Evolutionary conservation across 2,888 invertebrate genomes (phyloP).

Genomic region (Cheilosia pagana): DNA sequence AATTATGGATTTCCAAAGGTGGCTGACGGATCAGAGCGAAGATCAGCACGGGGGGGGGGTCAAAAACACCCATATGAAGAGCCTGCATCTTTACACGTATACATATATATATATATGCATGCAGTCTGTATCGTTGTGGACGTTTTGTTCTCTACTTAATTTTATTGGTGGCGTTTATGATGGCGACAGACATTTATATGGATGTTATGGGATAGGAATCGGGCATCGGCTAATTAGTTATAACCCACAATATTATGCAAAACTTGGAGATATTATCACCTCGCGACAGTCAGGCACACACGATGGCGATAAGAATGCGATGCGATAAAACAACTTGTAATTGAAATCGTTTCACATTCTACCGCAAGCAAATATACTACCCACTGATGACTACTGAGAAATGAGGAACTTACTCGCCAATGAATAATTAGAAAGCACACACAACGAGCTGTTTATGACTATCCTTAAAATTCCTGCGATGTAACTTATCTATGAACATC

Average conservation of each 20-base stretch:
- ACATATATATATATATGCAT: conserved; percentile 17
- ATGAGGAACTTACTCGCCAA: conserved; percentile 52
- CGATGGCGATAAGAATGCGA: conserved; percentile 59
- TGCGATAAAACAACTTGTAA: conserved; percentile 72
- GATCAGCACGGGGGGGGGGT: background rate
- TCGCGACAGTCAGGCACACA: conserved; percentile 24
- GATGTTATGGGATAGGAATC: conserved; percentile 62
- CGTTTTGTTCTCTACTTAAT: conserved; percentile 43
- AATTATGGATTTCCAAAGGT: conserved; percentile 70
- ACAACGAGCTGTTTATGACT: conserved; percentile 65
- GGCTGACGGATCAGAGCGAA: conserved; percentile 7
- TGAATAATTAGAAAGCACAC: conserved; percentile 64
- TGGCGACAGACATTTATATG: conserved; percentile 71
- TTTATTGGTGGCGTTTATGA: conserved; percentile 74
- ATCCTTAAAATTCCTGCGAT: conserved; percentile 69
- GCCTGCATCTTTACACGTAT: conserved; percentile 37
- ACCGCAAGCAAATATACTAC: conserved; percentile 15
- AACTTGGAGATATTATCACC: conserved; percentile 58
- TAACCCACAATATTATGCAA: conserved; percentile 68
- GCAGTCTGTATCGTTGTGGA: conserved; percentile 21
- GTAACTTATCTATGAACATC: conserved; percentile 46
- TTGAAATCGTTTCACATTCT: conserved; percentile 75
- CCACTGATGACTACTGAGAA: conserved; percentile 18
- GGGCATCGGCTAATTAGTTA: conserved; percentile 68
- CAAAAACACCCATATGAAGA: background rate